Evolutionary conservation across 2,113 vertebrate genomes (phyloP).

Genomic region (Triplophysa tibetana): DNA sequence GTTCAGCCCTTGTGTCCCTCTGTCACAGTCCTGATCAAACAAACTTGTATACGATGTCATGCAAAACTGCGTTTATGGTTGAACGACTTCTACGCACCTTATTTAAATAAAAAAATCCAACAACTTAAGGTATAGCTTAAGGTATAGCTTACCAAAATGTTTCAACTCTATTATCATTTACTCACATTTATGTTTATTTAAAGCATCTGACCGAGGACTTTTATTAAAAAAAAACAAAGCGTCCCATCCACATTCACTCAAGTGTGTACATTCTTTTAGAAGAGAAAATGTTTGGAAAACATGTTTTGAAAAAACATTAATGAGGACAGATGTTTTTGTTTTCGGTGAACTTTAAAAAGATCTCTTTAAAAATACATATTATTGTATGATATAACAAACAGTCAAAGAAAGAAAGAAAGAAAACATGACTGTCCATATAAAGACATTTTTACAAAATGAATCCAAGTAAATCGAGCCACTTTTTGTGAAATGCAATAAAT

Average conservation of each 20-base stretch:
- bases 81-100: not conserved
- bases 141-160: too few species aligned
- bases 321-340: not conserved
- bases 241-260: not conserved
- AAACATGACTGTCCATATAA: not conserved
- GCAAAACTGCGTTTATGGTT: not conserved
- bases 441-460: not conserved
- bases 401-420: not conserved
- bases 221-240: too few species aligned
- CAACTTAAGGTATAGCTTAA: too few species aligned
- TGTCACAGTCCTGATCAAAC: not conserved
- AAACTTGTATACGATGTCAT: not conserved
- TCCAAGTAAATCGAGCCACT: not conserved
- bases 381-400: not conserved
- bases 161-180: not conserved
- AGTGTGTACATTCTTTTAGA: not conserved
- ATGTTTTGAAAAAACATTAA: not conserved
- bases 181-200: not conserved
- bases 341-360: too few species aligned
- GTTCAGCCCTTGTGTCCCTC: conserved; percentile 45
- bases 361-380: not conserved
- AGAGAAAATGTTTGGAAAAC: not conserved
- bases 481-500: conserved; percentile 2
- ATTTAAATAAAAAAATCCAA: not conserved
- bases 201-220: too few species aligned